Evolutionary conservation across 1,140 invertebrate species (phyloP), one percentile per base, ranked within the genome.

Genomic region (Drosophila pectinifera): DNA sequence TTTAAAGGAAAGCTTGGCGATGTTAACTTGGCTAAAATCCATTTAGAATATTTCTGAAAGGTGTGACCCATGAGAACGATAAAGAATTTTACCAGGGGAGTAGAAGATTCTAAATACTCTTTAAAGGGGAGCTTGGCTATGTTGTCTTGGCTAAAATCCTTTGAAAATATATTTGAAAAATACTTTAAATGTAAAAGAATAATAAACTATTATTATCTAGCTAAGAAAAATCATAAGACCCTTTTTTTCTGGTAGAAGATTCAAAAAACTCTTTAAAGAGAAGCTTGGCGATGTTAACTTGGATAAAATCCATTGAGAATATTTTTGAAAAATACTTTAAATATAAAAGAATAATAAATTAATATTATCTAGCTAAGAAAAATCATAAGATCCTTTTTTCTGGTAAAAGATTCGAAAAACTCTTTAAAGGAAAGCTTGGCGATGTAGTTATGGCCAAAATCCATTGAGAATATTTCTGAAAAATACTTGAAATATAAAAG

Each of bases 31-130:
- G 3, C 3, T 22, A n/a, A 22, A 43, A 43, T 13, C 5, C 11
- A 3, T 22, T 13, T 11, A 22, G 11, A 43, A 6, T 20, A 13
- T 22, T n/a, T n/a, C n/a, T 16, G 36, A 13, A 36, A 43, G 16
- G 18, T 62, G 58, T 16, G 16, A 73, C 46, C 48, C 13, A n/a
- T 6, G 43, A 20, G 20, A 10, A 26, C 20, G 18, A 42, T 4
- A 6, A 18, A 14, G 18, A 46, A 36, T 18, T 28, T 14, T 22
- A 4, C 20, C 11, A n/a, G 16, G 5, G 20, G 16, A 28, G 8
- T n/a, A n/a, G n/a, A 14, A 28, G 43, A 41, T 36, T 20, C 8
- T 2, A 36, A 5, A 51, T 36, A 39, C 59, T 8, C 13, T 36
- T 13, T 43, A 54, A 2, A 20, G 1, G 1, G 6, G 7, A 11